These are phyloP conservation scores for Spilogale gracilis DNA, from an alignment of 2,113 vertebrate genomes.

Conservation along the genomic window DNA sequence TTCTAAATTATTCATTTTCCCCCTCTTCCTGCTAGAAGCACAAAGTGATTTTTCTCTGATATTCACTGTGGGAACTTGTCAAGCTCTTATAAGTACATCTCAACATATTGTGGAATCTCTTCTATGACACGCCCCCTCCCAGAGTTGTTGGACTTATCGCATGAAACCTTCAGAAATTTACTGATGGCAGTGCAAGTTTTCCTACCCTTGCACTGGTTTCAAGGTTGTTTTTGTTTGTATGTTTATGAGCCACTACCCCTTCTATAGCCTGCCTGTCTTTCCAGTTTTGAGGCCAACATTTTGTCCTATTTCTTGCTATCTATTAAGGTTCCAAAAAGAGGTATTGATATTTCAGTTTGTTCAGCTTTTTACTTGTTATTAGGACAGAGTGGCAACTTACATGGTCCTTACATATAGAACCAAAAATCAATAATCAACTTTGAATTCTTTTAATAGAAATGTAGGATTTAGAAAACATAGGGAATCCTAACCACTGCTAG, in stretches of 20 bases:
- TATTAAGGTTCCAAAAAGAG: background rate
- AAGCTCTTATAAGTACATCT: background rate
- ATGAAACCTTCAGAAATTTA: background rate
- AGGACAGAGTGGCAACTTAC: background rate
- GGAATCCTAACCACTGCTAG: background rate
- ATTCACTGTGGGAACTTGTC: background rate
- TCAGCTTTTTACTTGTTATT: background rate
- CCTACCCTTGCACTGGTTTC: background rate
- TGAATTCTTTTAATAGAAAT: background rate
- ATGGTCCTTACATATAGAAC: background rate
- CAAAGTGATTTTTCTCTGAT: background rate
- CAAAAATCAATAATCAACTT: background rate
- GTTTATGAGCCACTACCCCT: background rate
- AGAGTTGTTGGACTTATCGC: background rate
- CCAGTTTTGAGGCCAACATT: background rate
- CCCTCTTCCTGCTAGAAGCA: background rate
- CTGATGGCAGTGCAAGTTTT: background rate
- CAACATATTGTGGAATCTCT: background rate
- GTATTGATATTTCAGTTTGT: background rate
- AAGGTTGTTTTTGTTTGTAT: background rate
- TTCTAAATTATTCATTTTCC: background rate
- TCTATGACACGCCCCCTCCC: background rate
- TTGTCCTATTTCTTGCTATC: background rate
- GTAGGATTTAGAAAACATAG: background rate
- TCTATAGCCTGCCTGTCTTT: background rate